These are phyloP conservation scores for Montipora sp. DNA, from an alignment of 64 coral and sea anemone genomes.

Conservation along the genomic window DNA sequence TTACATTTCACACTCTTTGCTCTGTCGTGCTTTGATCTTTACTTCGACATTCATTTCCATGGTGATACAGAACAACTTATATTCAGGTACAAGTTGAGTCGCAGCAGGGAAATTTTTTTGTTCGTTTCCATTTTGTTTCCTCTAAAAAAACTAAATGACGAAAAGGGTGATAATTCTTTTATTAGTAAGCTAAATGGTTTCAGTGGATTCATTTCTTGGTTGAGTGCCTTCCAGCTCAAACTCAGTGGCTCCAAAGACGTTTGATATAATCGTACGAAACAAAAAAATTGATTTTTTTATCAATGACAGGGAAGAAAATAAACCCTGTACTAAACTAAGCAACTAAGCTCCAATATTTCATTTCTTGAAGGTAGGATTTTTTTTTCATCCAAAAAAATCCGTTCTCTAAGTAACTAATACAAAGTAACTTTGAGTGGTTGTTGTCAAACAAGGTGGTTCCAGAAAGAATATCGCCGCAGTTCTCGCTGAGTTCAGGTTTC, in stretches of 20 bases:
- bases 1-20: neutral
- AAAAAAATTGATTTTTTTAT: neutral
- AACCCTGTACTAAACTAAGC: neutral
- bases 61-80: neutral
- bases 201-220: neutral
- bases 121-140: constrained; percentile 8
- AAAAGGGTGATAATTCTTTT: neutral
- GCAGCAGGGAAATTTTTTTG: constrained; percentile 4
- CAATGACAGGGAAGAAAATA: neutral
- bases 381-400: constrained; percentile 5
- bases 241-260: too few species aligned
- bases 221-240: neutral
- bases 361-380: constrained; percentile 26
- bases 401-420: constrained; percentile 6
- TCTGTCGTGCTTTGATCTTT: neutral
- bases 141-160: neutral
- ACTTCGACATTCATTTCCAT: neutral
- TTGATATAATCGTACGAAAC: too few species aligned
- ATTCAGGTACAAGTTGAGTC: constrained; percentile 14
- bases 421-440: neutral
- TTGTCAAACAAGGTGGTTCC: neutral
- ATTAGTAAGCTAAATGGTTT: constrained; percentile 2
- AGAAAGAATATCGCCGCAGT: neutral
- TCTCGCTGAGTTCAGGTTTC: neutral
- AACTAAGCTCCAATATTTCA: neutral